A percentile compares a stretch with the other conserved stretches of the same genome.
Conservation (phyloP, 2,888 invertebrate genomes). For the Drosophila sordidula region DNA sequence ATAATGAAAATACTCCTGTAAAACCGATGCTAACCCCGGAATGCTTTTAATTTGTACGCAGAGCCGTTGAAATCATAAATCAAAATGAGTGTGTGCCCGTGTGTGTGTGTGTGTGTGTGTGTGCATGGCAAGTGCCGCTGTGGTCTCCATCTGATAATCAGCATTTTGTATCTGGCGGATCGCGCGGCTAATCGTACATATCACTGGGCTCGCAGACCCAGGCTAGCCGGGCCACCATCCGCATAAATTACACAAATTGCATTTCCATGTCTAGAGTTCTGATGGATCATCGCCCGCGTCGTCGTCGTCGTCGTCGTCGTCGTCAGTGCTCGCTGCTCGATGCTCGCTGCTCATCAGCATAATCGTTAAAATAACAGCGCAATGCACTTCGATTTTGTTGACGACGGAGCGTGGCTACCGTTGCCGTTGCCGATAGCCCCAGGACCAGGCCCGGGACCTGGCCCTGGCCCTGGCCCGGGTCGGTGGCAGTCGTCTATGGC, state of each 20-base stretch:
- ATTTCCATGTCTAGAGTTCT: constrained; percentile 81
- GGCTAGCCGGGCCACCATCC: constrained; percentile 36
- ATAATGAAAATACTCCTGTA: constrained; percentile 15
- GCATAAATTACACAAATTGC: constrained; percentile 82
- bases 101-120: constrained; percentile 6
- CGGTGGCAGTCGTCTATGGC: constrained; percentile 51
- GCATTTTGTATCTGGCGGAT: constrained; percentile 76
- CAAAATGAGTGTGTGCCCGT: constrained; percentile 48
- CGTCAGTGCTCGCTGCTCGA: constrained; percentile 12
- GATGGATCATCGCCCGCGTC: constrained; percentile 78
- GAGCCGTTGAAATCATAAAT: constrained; percentile 75
- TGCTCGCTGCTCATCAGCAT: constrained; percentile 72
- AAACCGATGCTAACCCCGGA: constrained; percentile 31
- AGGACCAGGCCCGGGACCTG: constrained; percentile 19
- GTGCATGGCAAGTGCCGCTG: constrained; percentile 57
- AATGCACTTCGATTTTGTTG: constrained; percentile 74
- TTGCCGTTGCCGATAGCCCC: constrained; percentile 46
- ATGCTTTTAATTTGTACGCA: constrained; percentile 72
- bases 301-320: constrained; percentile 35
- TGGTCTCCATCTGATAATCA: constrained; percentile 59
- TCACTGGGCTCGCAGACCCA: constrained; percentile 36
- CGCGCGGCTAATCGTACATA: constrained; percentile 73
- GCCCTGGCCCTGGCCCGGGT: constrained; percentile 16
- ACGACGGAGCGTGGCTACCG: constrained; percentile 72
- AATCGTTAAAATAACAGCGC: constrained; percentile 82